Evolutionary conservation across 2,888 invertebrate species (phyloP).

Genomic region (Drosophila setosimentum): DNA sequence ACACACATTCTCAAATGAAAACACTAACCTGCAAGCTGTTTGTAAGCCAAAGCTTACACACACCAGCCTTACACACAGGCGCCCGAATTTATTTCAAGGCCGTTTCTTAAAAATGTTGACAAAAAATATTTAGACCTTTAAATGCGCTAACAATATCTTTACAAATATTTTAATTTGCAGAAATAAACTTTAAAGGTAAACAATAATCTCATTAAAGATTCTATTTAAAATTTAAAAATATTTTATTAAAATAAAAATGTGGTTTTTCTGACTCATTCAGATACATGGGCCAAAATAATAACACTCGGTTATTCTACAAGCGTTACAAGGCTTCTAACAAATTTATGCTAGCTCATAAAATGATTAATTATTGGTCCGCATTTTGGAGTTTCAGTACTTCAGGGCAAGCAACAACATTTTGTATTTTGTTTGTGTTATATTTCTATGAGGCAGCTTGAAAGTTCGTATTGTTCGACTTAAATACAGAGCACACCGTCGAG

Average conservation of each 20-base stretch:
- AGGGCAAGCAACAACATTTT: conserved; percentile 11
- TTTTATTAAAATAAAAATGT: neutral
- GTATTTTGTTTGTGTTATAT: conserved; percentile 20
- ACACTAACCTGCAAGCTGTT: conserved; percentile 9
- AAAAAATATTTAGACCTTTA: neutral
- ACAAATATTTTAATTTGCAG: neutral
- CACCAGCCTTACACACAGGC: neutral
- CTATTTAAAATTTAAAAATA: neutral
- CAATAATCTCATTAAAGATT: neutral
- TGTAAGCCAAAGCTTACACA: conserved; percentile 5
- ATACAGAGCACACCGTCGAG: conserved; percentile 9
- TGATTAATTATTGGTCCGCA: conserved; percentile 7
- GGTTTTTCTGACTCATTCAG: neutral
- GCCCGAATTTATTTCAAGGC: neutral
- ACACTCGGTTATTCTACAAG: neutral
- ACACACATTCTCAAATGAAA: neutral
- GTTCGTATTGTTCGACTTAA: conserved; percentile 32
- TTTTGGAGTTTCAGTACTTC: neutral
- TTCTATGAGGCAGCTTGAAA: conserved; percentile 44
- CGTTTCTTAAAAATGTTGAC: neutral
- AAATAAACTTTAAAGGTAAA: neutral
- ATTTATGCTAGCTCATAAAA: conserved; percentile 1
- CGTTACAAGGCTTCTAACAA: neutral
- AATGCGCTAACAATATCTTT: conserved; percentile 5
- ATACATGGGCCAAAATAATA: neutral